Evolutionary conservation across 2,113 vertebrate genomes (phyloP).

Genomic region (Antennarius striatus): DNA sequence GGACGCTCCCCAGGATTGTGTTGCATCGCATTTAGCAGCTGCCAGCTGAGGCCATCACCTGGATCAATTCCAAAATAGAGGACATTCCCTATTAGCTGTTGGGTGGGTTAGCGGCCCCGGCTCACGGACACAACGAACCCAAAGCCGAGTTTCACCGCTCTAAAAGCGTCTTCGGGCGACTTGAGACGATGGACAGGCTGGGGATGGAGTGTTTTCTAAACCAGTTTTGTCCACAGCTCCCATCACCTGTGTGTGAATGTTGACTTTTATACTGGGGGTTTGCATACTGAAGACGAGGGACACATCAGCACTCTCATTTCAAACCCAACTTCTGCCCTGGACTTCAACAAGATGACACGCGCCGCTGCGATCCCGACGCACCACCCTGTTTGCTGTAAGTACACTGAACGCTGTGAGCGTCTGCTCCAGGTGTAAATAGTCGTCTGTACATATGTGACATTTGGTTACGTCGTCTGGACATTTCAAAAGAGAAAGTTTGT

Average conservation of each 20-base stretch:
- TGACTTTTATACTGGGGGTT: slow-evolving; percentile 34
- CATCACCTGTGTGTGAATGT: slow-evolving; percentile 24
- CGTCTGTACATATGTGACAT: slow-evolving; percentile 56
- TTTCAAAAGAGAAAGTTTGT: slow-evolving; percentile 20
- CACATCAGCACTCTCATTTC: background rate
- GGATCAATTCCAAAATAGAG: background rate
- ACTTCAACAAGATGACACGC: slow-evolving; percentile 1
- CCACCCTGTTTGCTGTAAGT: slow-evolving; percentile 20
- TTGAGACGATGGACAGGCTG: slow-evolving; percentile 2
- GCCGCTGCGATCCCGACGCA: too few relatives aligned
- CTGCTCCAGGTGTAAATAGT: slow-evolving; percentile 48
- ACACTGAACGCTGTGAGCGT: slow-evolving; percentile 18
- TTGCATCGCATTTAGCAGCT: too few relatives aligned
- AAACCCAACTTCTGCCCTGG: slow-evolving; percentile 6
- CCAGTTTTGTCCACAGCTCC: slow-evolving; percentile 31
- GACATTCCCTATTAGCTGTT: slow-evolving; percentile 16
- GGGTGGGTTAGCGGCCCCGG: background rate
- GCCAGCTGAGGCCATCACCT: too few relatives aligned
- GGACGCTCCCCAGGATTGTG: too few relatives aligned
- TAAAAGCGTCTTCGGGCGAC: slow-evolving; percentile 23
- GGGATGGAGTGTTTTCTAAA: slow-evolving; percentile 50
- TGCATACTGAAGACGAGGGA: slow-evolving; percentile 5
- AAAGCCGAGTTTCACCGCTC: slow-evolving; percentile 13
- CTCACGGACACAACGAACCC: background rate
- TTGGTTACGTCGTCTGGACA: slow-evolving; percentile 29